phyloP scores from a whole-genome alignment of 2,113 vertebrate species.

The Alces alces region DNA sequence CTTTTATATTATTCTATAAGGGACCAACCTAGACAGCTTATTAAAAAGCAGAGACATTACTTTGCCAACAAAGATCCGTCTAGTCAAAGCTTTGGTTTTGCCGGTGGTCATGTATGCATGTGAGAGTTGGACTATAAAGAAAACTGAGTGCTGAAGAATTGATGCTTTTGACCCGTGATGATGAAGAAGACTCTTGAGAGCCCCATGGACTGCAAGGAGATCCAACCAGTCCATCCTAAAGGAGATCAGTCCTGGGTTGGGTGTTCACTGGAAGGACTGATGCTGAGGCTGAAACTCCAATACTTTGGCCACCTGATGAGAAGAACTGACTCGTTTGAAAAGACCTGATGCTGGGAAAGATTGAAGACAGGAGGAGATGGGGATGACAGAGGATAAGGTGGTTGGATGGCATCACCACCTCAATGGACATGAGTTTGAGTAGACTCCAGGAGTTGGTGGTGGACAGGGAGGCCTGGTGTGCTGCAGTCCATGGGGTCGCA shows the following conservation, averaged over 20 bases:
- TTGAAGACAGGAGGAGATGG: not conserved
- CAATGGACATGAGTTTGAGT: not conserved
- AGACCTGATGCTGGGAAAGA: not conserved
- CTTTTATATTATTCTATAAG: not conserved
- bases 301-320: not conserved
- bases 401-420: not conserved
- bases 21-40: not conserved
- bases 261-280: not conserved
- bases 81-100: not conserved
- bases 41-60: not conserved
- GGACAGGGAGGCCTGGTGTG: not conserved
- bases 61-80: not conserved
- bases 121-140: not conserved
- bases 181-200: not conserved
- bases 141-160: not conserved
- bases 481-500: not conserved
- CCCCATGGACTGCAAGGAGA: not conserved
- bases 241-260: not conserved
- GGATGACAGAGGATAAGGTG: not conserved
- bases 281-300: not conserved
- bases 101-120: not conserved
- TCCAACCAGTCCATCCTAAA: not conserved
- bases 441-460: not conserved
- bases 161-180: not conserved
- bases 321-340: not conserved